Base-by-base conservation (phyloP, 1,140 invertebrate species). In the Lethrus apterus region DNA sequence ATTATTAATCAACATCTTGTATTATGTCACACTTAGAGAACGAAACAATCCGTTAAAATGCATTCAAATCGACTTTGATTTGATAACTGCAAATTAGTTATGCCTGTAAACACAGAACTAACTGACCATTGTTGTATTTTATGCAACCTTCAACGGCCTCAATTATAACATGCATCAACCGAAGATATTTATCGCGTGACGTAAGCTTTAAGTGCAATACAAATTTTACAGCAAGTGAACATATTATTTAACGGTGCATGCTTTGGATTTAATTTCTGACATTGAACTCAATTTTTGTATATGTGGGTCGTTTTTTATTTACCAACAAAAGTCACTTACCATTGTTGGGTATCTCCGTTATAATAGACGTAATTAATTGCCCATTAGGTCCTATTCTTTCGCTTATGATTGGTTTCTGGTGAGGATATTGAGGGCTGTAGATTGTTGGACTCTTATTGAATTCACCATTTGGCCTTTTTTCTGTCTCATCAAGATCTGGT, bases 321-420 rank as follows among this genome's bases (percentile, higher is more conserved):
- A 26, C 5, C 23, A 26, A 7, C 5, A 26, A 44, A 44, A 44
- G 35, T 18, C 31, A 62, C 60, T 63, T 45, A 64, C 59, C 54
- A 19, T 59, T 47, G 30, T 26, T 7, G n/a, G 53, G 40, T 19
- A 65, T 41, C 35, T 62, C 57, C 0, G 59, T 65, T 18, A 67
- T 64, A 44, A 64, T 63, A 9, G 62, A 60, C 10, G 60, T 63
- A 41, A 67, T 56, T 23, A 52, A 54, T 38, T 59, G 56, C 20
- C 64, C 64, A 46, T 59, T 34, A 4, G 52, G 32, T 19, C 58
- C 58, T 14, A 49, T 46, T 32, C 45, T 54, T 19, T 62, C 48
- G 1, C 56, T 53, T 21, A 63, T 34, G 10, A 63, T 57, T 7
- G 57, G 49, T 13, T 34, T 53, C 11, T 35, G 32, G 38, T 26